Evolutionary conservation across 2,888 invertebrate genomes (phyloP).

Genomic region (Troides oblongomaculatus): DNA sequence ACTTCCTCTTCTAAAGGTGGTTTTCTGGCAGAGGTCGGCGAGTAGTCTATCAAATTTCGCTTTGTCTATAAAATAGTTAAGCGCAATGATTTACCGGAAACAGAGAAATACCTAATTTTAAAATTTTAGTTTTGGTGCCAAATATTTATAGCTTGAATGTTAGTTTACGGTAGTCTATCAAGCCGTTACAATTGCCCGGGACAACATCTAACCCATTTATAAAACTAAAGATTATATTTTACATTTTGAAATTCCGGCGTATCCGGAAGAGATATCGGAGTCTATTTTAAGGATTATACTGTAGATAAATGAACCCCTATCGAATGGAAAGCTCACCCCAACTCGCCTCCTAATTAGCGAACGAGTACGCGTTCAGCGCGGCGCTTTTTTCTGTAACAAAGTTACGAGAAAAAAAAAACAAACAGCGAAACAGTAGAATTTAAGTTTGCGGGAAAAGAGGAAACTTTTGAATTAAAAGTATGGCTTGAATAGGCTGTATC

Average conservation of each 20-base stretch:
- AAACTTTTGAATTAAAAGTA: slow-evolving; percentile 29
- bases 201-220: no score
- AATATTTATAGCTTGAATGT: no score
- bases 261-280: neutral
- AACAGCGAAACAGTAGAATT: slow-evolving; percentile 22
- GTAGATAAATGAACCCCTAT: slow-evolving; percentile 9
- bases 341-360: slow-evolving; percentile 23
- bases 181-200: no score
- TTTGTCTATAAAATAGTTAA: no score
- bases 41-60: no score
- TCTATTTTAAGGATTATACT: neutral
- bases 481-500: slow-evolving; percentile 6
- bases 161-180: no score
- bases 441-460: slow-evolving; percentile 17
- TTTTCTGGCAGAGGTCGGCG: no score
- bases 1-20: no score
- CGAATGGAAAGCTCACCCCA: slow-evolving; percentile 12
- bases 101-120: no score
- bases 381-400: slow-evolving; percentile 17
- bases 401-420: slow-evolving; percentile 16
- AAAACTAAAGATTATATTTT: no score
- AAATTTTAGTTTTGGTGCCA: no score
- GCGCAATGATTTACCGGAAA: no score
- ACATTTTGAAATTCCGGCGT: neutral
- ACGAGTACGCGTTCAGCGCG: slow-evolving; percentile 10